These are phyloP conservation scores for Halcyon smyrnensis DNA, from an alignment of 2,797 vertebrate genomes.

Conservation along the genomic window DNA sequence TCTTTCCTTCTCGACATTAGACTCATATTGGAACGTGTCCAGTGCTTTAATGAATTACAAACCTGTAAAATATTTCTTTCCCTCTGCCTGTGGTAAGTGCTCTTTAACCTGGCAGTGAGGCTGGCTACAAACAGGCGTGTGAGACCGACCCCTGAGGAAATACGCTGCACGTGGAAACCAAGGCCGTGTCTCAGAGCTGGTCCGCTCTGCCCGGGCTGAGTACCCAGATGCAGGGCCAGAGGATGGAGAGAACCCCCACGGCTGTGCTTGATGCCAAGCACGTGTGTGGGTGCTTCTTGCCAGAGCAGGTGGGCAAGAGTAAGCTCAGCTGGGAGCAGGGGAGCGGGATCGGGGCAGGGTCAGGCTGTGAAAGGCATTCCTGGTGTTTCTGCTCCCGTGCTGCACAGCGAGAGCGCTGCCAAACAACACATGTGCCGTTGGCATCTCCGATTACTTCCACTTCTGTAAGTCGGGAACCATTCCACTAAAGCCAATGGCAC, in stretches of 20 bases:
- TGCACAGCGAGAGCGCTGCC: neutral
- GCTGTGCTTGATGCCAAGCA: neutral
- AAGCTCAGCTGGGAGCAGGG: neutral
- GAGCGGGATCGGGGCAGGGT: neutral
- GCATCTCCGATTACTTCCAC: neutral
- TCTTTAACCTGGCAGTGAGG: constrained; percentile 20
- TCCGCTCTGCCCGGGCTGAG: accelerated
- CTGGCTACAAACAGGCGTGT: neutral
- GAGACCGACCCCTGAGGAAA: neutral
- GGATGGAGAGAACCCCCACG: neutral
- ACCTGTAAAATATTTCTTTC: constrained; percentile 50
- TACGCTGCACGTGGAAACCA: accelerated
- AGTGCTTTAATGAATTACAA: constrained; percentile 44
- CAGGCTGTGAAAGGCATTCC: neutral
- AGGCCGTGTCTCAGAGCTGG: accelerated
- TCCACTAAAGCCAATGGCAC: constrained; percentile 9
- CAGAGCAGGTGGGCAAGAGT: neutral
- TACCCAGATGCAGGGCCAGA: accelerated
- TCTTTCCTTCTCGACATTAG: neutral
- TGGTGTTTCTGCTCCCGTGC: accelerated
- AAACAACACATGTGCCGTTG: neutral
- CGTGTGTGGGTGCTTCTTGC: neutral
- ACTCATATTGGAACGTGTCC: neutral
- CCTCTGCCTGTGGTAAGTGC: neutral
- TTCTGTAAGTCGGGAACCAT: neutral